Evolutionary conservation across 2,888 invertebrate species (phyloP), one percentile per base, ranked within the genome.

Genomic region (Nineta flava): DNA sequence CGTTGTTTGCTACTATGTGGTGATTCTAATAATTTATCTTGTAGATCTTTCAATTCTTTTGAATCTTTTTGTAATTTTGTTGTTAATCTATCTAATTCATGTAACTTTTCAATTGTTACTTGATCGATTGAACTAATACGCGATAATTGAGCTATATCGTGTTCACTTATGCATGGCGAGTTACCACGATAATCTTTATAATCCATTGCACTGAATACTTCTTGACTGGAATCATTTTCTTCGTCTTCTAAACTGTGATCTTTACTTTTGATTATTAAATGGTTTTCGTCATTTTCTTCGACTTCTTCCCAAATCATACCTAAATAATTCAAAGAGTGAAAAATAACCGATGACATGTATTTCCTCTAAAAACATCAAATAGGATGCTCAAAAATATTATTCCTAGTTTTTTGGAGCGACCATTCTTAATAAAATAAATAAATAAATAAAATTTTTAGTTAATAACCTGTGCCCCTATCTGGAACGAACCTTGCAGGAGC

Each of bases 241-340:
- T 72, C 66, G 34, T 73, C 71, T 55, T 73, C 68, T 47, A 75
- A 69, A 57, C 70, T 69, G 58, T 68, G 61, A 54, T 57, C 59
- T 21, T 61, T 53, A 55, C 63, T 61, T 26, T 60, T 57, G 47
- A 60, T 55, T 26, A 26, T 26, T 34, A 61, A 61, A 50, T 68
- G 70, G 15, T 65, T 65, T 42, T 76, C 76, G 54, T 82, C 82
- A 21, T 69, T 67, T 57, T 87, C 87, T 65, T 87, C 86, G 10
- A 83, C 80, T 57, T 85, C 85, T 65, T 87, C 87, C 81, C 87
- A 87, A 57, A 88, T 88, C 83, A 88, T 86, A 53, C 82, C 86
- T 55, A 38, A 13, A 38, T 38, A 38, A 13, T 38, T n/a, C 5
- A 13, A 32, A 32, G 32, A 32, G 10, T n/a, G n/a, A n/a, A n/a